These are phyloP conservation scores for Ptychobarbus kaznakovi DNA, from an alignment of 2,797 vertebrate genomes.

Conservation along the genomic window DNA sequence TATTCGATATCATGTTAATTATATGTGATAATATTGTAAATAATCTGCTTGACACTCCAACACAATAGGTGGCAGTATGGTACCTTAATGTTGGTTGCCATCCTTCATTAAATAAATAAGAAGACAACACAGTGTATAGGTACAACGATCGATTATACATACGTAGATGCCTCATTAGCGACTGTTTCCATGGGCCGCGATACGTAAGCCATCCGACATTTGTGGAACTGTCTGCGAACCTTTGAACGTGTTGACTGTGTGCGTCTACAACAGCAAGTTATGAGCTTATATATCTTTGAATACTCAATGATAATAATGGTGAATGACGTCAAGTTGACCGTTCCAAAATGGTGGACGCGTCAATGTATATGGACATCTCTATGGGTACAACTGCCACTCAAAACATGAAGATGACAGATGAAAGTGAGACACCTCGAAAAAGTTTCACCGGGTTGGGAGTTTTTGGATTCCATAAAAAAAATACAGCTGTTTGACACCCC, in stretches of 20 bases:
- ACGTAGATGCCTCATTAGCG: too few relatives aligned
- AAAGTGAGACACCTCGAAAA: neutral
- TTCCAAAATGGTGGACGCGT: too few relatives aligned
- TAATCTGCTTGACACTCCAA: neutral
- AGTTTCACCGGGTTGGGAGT: neutral
- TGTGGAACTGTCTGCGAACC: too few relatives aligned
- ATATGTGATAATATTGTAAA: neutral
- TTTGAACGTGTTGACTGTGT: too few relatives aligned
- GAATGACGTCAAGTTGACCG: too few relatives aligned
- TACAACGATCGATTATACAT: too few relatives aligned
- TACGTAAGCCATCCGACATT: too few relatives aligned
- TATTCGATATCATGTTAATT: neutral
- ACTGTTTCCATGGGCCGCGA: too few relatives aligned
- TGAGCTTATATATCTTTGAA: too few relatives aligned
- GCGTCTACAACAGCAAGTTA: too few relatives aligned
- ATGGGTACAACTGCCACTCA: neutral
- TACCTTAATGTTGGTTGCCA: neutral
- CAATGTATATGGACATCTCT: too few relatives aligned
- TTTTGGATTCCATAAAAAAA: neutral
- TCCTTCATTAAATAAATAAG: neutral
- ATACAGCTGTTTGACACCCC: neutral
- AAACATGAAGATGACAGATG: neutral
- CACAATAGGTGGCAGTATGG: neutral
- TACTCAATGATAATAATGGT: too few relatives aligned
- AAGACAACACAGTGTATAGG: neutral